phyloP scores from a whole-genome alignment of 2,797 vertebrate genomes.

The Threskiornis aethiopicus region DNA sequence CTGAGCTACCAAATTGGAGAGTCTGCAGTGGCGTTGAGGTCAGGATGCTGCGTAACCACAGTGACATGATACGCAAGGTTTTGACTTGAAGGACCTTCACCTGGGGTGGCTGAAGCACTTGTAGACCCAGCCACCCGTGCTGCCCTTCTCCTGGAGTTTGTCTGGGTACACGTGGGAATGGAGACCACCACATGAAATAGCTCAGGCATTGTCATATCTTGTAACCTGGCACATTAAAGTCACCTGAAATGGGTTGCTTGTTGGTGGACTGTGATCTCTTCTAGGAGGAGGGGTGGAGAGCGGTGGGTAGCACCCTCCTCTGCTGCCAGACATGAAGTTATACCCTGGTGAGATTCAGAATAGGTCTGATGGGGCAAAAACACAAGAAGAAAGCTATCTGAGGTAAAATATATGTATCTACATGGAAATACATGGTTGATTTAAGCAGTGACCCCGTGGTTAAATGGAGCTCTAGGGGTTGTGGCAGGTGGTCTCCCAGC shows the following conservation, averaged over 20 bases:
- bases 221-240: not conserved
- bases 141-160: not conserved
- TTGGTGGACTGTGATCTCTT: not conserved
- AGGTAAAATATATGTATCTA: not conserved
- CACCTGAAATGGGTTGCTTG: not conserved
- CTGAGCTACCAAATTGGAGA: not conserved
- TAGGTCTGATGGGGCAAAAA: not conserved
- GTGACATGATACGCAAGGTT: rapidly evolving
- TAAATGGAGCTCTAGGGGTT: not conserved
- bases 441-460: not conserved
- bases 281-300: not conserved
- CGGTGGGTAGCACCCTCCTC: not conserved
- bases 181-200: not conserved
- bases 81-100: not conserved
- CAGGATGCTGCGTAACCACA: not conserved
- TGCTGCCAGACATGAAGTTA: not conserved
- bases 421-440: not conserved
- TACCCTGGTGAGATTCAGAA: not conserved
- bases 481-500: not conserved
- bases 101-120: not conserved
- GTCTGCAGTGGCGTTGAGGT: not conserved
- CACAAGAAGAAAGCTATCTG: not conserved
- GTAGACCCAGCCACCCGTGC: not conserved
- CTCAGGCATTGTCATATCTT: not conserved
- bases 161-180: not conserved